These are phyloP conservation scores for Drosophila tsacasi DNA, from an alignment of 1,140 invertebrate species.

Conservation along the genomic window DNA sequence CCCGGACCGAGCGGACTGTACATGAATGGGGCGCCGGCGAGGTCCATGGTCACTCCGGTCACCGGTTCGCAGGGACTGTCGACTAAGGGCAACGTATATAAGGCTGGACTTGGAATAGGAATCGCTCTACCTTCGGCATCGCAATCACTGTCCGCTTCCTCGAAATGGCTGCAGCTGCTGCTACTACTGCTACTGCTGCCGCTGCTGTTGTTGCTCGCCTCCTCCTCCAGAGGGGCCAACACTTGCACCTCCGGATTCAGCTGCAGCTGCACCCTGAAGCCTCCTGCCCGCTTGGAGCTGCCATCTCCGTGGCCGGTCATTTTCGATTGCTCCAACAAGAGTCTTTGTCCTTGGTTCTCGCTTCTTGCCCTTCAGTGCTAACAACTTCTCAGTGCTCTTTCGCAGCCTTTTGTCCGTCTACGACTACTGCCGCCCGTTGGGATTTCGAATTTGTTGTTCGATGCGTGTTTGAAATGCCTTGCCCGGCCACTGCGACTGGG, in stretches of 20 bases:
- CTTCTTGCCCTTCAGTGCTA: not conserved
- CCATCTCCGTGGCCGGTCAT: slow-evolving; percentile 4
- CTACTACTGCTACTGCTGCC: not conserved
- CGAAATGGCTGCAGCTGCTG: slow-evolving; percentile 8
- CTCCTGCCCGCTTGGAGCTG: not conserved
- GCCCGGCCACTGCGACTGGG: slow-evolving; percentile 26
- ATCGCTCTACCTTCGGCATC: slow-evolving; percentile 1
- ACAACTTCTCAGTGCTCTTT: not conserved
- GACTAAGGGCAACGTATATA: not conserved
- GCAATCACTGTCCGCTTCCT: slow-evolving; percentile 8
- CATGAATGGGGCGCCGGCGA: not conserved
- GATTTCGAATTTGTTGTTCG: slow-evolving; percentile 45
- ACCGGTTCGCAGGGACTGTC: slow-evolving; percentile 12
- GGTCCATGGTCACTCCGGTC: too few species aligned
- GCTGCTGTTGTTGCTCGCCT: not conserved
- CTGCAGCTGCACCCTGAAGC: not conserved
- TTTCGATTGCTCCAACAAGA: not conserved
- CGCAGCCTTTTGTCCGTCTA: not conserved
- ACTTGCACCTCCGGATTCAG: not conserved
- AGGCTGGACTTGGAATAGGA: not conserved
- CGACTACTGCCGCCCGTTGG: not conserved
- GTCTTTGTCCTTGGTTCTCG: not conserved
- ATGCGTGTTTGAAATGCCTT: slow-evolving; percentile 49
- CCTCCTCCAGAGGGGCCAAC: not conserved
- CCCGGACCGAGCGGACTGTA: slow-evolving; percentile 50